Conservation (phyloP, 2,888 invertebrate species). For the Venusia cambrica region DNA sequence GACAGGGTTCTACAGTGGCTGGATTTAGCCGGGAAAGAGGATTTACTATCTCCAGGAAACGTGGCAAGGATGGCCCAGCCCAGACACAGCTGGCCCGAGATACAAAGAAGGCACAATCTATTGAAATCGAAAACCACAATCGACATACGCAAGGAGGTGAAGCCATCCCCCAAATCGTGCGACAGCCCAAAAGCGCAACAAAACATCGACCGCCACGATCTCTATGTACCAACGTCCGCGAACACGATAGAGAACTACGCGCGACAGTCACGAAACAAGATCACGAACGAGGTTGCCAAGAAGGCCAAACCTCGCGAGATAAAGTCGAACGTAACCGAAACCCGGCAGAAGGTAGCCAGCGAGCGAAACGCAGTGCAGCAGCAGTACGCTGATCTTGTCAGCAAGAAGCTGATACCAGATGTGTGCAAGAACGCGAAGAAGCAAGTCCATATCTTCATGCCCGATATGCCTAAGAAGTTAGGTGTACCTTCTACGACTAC, state of each 20-base stretch:
- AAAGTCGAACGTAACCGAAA: constrained; percentile 53
- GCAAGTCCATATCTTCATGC: constrained; percentile 89
- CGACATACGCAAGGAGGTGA: constrained; percentile 57
- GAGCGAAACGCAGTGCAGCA: constrained; percentile 64
- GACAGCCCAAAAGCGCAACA: constrained; percentile 55
- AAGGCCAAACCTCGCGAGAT: constrained; percentile 58
- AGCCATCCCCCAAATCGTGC: constrained; percentile 45
- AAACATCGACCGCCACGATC: constrained; percentile 67
- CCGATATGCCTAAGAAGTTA: constrained; percentile 79
- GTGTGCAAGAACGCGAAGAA: constrained; percentile 71
- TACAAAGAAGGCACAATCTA: constrained; percentile 55
- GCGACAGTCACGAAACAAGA: constrained; percentile 72
- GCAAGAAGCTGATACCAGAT: constrained; percentile 67
- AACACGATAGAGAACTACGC: constrained; percentile 77
- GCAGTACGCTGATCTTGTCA: constrained; percentile 68
- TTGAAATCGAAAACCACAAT: constrained; percentile 61
- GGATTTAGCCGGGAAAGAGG: constrained; percentile 85
- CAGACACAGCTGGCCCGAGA: constrained; percentile 69
- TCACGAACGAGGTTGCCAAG: constrained; percentile 54
- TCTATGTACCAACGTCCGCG: constrained; percentile 68
- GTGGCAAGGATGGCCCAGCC: constrained; percentile 62
- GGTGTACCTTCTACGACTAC: constrained; percentile 52
- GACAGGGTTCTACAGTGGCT: constrained; percentile 91
- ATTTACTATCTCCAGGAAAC: constrained; percentile 59
- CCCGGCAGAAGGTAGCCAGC: constrained; percentile 60